Conservation (phyloP, 2,113 vertebrate genomes). For the Platichthys stellatus region DNA sequence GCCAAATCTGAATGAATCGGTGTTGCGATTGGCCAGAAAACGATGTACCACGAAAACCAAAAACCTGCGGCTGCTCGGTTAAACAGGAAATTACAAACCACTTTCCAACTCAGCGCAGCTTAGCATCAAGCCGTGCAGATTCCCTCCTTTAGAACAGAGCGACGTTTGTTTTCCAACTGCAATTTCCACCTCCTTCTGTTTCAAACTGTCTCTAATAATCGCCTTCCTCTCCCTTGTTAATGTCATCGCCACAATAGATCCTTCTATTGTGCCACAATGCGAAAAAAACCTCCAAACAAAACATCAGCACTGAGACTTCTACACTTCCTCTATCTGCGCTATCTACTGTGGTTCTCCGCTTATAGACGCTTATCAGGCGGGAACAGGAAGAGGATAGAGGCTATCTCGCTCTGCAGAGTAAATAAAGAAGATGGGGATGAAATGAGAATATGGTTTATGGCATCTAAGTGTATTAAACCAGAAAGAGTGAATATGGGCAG, state of each 20-base stretch:
- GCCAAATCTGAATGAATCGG: conserved; percentile 38
- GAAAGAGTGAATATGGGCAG: background rate
- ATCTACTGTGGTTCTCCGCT: conserved; percentile 22
- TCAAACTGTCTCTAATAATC: conserved; percentile 17
- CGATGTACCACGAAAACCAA: conserved; percentile 13
- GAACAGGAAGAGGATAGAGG: conserved; percentile 62
- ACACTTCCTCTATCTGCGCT: conserved; percentile 53
- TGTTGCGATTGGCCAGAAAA: conserved; percentile 19
- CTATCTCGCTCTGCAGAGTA: conserved; percentile 36
- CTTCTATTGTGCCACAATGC: conserved; percentile 12
- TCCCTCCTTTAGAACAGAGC: background rate
- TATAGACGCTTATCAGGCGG: conserved; percentile 56
- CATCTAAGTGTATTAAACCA: conserved; percentile 2
- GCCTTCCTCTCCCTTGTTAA: conserved; percentile 12
- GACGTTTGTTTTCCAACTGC: background rate
- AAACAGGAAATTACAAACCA: conserved; percentile 30
- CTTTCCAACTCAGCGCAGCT: conserved; percentile 5
- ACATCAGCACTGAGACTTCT: conserved; percentile 25
- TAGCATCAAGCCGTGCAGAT: background rate
- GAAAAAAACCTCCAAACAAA: conserved; percentile 36
- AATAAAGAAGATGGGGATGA: conserved; percentile 39
- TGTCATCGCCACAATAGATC: conserved; percentile 50
- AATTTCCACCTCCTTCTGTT: conserved; percentile 2
- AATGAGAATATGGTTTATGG: conserved; percentile 35
- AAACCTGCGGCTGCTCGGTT: conserved; percentile 17